Conservation (phyloP, 2,888 invertebrate genomes). For the Magallana nippona region DNA sequence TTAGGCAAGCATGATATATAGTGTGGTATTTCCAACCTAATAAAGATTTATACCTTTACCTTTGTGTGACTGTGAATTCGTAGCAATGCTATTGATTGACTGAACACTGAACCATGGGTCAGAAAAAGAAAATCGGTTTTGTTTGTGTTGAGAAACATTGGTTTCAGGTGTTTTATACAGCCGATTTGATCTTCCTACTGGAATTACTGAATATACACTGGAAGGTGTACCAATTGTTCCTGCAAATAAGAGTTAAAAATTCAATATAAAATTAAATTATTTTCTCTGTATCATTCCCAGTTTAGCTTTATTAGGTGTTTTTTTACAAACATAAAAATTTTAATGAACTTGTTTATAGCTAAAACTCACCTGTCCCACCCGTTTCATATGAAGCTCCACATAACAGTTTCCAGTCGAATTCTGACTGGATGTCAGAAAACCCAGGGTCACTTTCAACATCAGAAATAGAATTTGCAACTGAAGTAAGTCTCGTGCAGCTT, state of each 20-base stretch:
- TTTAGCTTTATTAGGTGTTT: too few relatives aligned
- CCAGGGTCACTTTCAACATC: background rate
- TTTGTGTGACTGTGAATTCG: background rate
- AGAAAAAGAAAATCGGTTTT: background rate
- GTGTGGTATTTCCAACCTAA: background rate
- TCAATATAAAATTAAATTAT: too few relatives aligned
- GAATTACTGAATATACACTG: background rate
- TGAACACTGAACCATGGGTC: background rate
- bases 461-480: background rate
- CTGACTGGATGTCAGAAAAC: conserved; percentile 55
- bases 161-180: conserved; percentile 6
- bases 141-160: background rate
- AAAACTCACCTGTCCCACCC: background rate
- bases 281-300: too few relatives aligned
- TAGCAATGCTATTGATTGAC: background rate
- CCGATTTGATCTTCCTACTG: conserved; percentile 1
- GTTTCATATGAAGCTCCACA: conserved; percentile 44
- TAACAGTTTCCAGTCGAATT: conserved; percentile 62
- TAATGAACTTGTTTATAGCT: too few relatives aligned
- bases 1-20: too few relatives aligned
- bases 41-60: background rate
- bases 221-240: background rate
- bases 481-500: background rate
- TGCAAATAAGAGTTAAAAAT: too few relatives aligned
- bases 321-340: too few relatives aligned